Base-by-base conservation (phyloP, 2,113 vertebrate species). In the Prinia subflava region DNA sequence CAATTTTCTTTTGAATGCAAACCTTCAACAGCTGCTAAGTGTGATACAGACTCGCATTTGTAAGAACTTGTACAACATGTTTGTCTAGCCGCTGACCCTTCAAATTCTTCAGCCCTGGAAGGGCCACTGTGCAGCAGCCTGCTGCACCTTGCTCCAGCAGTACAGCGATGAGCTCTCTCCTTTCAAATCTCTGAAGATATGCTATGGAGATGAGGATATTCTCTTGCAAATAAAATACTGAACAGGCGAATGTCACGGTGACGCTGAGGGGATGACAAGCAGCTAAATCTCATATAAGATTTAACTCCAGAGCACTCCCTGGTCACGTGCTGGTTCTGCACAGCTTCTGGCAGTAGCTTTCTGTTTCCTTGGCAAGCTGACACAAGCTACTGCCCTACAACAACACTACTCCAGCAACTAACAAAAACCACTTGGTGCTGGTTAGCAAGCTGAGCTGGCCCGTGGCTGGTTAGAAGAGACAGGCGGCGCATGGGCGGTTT, bases 401-500 rank as follows among this genome's bases (percentile, higher is more conserved):
- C 20, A 60, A 14, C 27, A 33, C 17, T 28, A 80, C 25, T 37
- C 21, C 28, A 62, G 77, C 50, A 63, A 37, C 7, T 23, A 76
- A 76, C 20, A 73, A 83, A 90, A 74, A 1, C 2, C 21, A 33
- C 65, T 78, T 10, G 56, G n/a, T 69, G 35, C 49, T 39, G 24
- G 37, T 56, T 37, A 81, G 81, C 50, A 73, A 73, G 60, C 57
- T 59, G 69, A 67, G 78, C 37, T 18, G 64, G 69, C 28, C 37
- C 0, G 0, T 1, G 2, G 11, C 39, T 46, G 47, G 19, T 59
- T 15, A 87, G 37, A 69, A 84, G 14, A 71, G 31, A 35, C 50
- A 57, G 41, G 2, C 4, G 2, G 62, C 39, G 59, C 35, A 35
- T 0, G 21, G 42, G 19, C 0, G 0, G 28, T 47, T 31, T 24